Evolutionary conservation across 37 sponge, comb jelly and placozoan species (phyloP), one percentile per base, ranked within the genome.

Genomic region (Ianthella basta): DNA sequence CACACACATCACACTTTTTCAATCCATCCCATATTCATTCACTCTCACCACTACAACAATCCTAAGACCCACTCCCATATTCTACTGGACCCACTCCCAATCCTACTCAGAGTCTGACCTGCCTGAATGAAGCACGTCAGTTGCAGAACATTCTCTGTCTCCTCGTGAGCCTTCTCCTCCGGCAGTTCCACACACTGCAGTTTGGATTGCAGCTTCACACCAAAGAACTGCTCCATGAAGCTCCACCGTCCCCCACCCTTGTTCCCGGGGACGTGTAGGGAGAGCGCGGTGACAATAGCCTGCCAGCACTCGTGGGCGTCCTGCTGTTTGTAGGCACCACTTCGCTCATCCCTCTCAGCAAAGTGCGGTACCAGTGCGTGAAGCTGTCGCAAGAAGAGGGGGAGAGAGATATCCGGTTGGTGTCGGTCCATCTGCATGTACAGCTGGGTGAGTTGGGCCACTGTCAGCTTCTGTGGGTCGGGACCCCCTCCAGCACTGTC

Each of bases 251-350:
- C 89, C 23, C 36, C 70, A 54, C 39, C 80, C 50, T 8, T 55
- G 5, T 60, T 60, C 19, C 82, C 82, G 20, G 91, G 59, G 60
- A 90, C 56, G 60, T 70, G 70, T 34, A 68, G 60, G 4, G 79
- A 25, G 27, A 91, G 56, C 33, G 83, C 85, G 37, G 70, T 86
- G 55, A 92, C 66, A 14, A 92, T 27, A 27, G 92, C 86, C 39
- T 83, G 88, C 99, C 99, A 99, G 77, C 96, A 96, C 83, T 99
- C 99, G 60, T 99, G 98, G 30, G 99, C 99, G 85, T 99, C 99
- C 84, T 99, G 95, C 87, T 97, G 98, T 34, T 88, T 88, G 70
- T 91, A 94, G 53, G 73, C 65, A 6, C 87, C 89, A 23, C 95
- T 89, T 14, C 87, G 87, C 79, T 95, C 96, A 23, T 91, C 96